Evolutionary conservation across 2,797 vertebrate species (phyloP), one percentile per base, ranked within the genome.

Genomic region (Chelidonichthys spinosus): DNA sequence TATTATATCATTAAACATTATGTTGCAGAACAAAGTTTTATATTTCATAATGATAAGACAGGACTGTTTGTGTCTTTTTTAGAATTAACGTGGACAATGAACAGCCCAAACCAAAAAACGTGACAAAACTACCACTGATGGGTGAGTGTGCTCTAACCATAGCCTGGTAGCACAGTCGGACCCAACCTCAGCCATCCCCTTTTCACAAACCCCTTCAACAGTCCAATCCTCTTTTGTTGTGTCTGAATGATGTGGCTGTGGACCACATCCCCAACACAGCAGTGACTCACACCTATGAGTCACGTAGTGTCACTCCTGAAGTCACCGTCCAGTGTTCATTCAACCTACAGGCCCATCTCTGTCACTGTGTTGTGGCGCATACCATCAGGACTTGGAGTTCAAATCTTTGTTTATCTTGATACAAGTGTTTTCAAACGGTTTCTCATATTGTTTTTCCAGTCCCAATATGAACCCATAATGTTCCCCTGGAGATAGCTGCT

Each of bases 271-370:
- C 72, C 59, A 64, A 10, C 35, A 44, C 54, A 63, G 39, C 39
- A 52, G 42, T 78, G 85, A 82, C 66, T 84, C 85, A 82, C 76
- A 58, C 56, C n/a, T 15, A 32, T 71, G 73, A 85, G 72, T 87
- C 82, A 71, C 54, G 33, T 35, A 36, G 58, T 33, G 74, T 72
- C 63, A 50, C 46, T 62, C n/a, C 3, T 74, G 64, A 74, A 81
- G 74, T 79, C 54, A 49, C 60, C 11, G 35, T 7, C 10, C 47
- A 40, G 14, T 54, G 55, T 59, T 72, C 8, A 15, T 35, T 74
- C 43, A 44, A 18, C 63, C 69, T 25, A 72, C 55, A 74, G 72
- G 74, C 7, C 65, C 43, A 7, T 82, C 73, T 69, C 72, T 61
- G 61, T 17, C 59, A 47, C 25, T 39, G 56, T 53, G 62, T 55